Evolutionary conservation across 1,140 invertebrate genomes (phyloP).

Genomic region (Globodera rostochiensis): DNA sequence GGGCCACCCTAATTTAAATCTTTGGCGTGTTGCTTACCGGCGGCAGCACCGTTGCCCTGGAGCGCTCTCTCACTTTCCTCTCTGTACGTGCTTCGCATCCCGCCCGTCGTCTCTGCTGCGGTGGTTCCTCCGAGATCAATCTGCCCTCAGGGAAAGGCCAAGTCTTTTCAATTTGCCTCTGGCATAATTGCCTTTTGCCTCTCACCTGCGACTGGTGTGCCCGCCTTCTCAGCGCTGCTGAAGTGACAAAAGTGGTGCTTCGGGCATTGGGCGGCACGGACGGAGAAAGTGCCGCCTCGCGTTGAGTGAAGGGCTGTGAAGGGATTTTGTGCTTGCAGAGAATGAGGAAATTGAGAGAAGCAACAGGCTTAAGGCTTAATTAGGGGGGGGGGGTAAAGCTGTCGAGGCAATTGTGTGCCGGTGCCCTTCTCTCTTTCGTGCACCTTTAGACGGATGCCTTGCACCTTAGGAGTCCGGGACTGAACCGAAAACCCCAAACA

Average conservation of each 20-base stretch:
- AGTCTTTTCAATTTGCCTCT: not conserved
- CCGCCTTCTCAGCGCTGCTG: slow-evolving; percentile 29
- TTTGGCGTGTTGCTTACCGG: no score
- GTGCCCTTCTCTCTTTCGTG: no score
- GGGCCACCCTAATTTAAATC: no score
- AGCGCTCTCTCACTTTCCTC: slow-evolving; percentile 29
- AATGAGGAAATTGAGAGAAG: slow-evolving; percentile 10
- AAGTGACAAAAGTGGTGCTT: slow-evolving; percentile 23
- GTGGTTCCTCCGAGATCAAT: not conserved
- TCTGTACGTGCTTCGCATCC: slow-evolving; percentile 24
- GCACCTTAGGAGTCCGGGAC: no score
- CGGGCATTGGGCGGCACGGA: slow-evolving; percentile 13
- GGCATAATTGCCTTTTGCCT: not conserved
- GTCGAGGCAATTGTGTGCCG: not conserved
- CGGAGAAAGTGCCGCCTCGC: not conserved
- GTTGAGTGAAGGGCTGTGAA: slow-evolving; percentile 13
- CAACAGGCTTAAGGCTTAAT: not conserved
- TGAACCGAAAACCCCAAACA: no score
- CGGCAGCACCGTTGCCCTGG: not conserved
- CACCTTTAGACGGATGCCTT: no score
- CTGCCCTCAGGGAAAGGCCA: not conserved
- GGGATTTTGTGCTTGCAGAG: not conserved
- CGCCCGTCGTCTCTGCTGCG: slow-evolving; percentile 1
- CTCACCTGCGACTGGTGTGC: slow-evolving; percentile 28
- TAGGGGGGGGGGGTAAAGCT: not conserved